A percentile compares a stretch with the other conserved stretches of the same genome.
Conservation (phyloP, 2,113 vertebrate genomes). For the Pleuronectes platessa region DNA sequence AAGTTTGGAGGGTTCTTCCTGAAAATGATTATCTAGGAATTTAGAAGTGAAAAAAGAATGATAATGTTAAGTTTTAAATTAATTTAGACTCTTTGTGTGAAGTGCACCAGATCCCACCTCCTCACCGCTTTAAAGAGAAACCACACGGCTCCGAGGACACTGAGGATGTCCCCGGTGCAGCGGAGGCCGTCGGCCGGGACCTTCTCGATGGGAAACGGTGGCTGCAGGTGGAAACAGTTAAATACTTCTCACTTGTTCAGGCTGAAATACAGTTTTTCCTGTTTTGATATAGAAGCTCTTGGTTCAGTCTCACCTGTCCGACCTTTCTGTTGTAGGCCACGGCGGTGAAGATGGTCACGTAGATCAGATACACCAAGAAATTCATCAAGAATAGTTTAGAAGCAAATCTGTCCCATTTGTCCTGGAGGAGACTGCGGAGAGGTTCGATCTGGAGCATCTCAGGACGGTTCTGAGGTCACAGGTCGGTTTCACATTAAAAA, state of each 20-base stretch:
- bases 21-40: slow-evolving; percentile 81
- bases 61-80: not conserved
- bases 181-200: slow-evolving; percentile 78
- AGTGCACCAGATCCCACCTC: not conserved
- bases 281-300: not conserved
- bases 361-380: slow-evolving; percentile 82
- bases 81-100: not conserved
- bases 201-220: slow-evolving; percentile 80
- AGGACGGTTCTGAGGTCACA: slow-evolving; percentile 82
- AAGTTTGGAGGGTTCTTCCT: slow-evolving; percentile 81
- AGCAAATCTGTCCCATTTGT: slow-evolving; percentile 86
- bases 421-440: slow-evolving; percentile 85
- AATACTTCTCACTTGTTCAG: not conserved
- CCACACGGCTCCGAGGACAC: slow-evolving; percentile 84
- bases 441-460: slow-evolving; percentile 89
- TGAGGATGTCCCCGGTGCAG: slow-evolving; percentile 83
- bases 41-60: not conserved
- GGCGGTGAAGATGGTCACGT: slow-evolving; percentile 85
- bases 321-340: slow-evolving; percentile 82
- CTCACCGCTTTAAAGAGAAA: slow-evolving; percentile 89
- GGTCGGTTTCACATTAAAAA: not conserved
- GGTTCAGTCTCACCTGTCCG: slow-evolving; percentile 73
- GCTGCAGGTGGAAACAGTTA: slow-evolving; percentile 70
- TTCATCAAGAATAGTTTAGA: slow-evolving; percentile 85
- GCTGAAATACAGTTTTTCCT: not conserved